Evolutionary conservation across 2,888 invertebrate genomes (phyloP), one percentile per base, ranked within the genome.

Genomic region (Scaeva pyrastri): DNA sequence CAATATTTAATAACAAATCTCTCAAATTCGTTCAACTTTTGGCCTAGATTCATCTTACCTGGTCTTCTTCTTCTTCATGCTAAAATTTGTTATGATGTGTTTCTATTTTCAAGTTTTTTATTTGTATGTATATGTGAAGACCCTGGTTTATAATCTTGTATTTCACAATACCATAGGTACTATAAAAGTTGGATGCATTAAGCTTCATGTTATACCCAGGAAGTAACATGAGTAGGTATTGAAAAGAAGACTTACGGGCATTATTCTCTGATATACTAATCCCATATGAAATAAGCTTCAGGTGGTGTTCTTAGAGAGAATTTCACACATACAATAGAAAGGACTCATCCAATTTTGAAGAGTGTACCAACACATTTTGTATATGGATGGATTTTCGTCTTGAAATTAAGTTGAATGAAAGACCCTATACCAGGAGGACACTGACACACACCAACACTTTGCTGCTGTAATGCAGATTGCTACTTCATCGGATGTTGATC

Each of bases 1-100:
- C 62, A 58, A 56, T 31, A 31, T 82, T 77, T 52, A 72, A 82
- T 77, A 82, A 82, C 82, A 82, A 77, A 66, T 58, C 77, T 72
- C 66, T 82, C 50, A 56, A 58, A 56, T 58, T 14, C 8, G 41
- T 23, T 50, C 50, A 50, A 56, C 48, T 56, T 71, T 64, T 83
- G 83, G 48, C 78, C 78, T 56, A 70, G 39, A 41, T 83, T 50
- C 70, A 52, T 16, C 26, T 56, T 19, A 45, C 26, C 26, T n/a
- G 11, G n/a, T 12, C 10, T 43, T 7, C 8, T 26, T 14, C 8
- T 23, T 5, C 0, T 5, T 14, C 6, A 0, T 12, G 2, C 43
- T 4, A 8, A 31, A 8, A 31, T 21, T 41, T 55, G 14, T 36
- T 43, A n/a, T 71, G 21, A 10, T 19, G 11, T 19, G 10, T 50